Conservation (phyloP, 2,888 invertebrate genomes). For the Ophioninae sp. region DNA sequence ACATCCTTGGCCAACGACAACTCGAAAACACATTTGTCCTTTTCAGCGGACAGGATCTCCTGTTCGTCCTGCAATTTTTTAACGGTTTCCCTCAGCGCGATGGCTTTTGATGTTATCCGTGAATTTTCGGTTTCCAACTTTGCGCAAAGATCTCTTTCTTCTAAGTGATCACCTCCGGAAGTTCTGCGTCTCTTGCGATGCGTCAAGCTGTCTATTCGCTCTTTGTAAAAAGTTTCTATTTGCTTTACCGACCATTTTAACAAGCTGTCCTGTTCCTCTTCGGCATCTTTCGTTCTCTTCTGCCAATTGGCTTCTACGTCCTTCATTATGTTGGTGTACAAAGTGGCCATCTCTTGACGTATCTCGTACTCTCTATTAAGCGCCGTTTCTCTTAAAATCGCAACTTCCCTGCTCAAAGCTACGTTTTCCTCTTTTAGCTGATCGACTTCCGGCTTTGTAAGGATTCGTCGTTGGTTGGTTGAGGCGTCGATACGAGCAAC, state of each 20-base stretch:
- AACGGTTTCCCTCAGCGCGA: constrained; percentile 64
- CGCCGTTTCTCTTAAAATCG: constrained; percentile 59
- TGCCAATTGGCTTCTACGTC: constrained; percentile 72
- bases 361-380: constrained; percentile 70
- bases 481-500: constrained; percentile 16
- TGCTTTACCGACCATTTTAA: constrained; percentile 71
- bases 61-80: constrained; percentile 67
- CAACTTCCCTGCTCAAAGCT: constrained; percentile 64
- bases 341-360: constrained; percentile 71
- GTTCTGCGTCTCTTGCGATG: constrained; percentile 68
- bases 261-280: constrained; percentile 68
- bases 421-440: constrained; percentile 63
- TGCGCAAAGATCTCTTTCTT: constrained; percentile 53
- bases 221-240: constrained; percentile 71
- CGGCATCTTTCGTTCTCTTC: constrained; percentile 67
- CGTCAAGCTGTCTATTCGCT: constrained; percentile 67
- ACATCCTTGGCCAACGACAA: constrained; percentile 66
- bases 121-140: constrained; percentile 67
- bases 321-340: constrained; percentile 68
- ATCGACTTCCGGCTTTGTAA: constrained; percentile 35
- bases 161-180: constrained; percentile 65
- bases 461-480: constrained; percentile 6
- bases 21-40: constrained; percentile 68
- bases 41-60: constrained; percentile 66
- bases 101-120: constrained; percentile 63